These are phyloP conservation scores for Drosophila nr. perissopoda DNA, from an alignment of 2,888 invertebrate genomes.

Conservation along the genomic window DNA sequence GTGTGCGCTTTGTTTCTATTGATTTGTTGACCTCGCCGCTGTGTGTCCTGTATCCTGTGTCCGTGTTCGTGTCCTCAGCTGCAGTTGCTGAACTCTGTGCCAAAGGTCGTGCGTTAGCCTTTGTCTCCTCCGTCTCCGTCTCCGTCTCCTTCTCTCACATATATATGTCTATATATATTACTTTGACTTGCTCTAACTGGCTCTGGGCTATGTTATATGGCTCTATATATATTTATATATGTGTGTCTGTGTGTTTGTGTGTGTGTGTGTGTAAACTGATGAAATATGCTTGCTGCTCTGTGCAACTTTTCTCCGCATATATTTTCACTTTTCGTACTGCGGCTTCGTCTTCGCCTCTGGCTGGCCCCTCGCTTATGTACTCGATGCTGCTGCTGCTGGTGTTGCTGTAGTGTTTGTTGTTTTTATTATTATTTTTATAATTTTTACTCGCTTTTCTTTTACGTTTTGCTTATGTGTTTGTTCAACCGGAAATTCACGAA, in stretches of 20 bases:
- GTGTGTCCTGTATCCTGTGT: constrained; percentile 8
- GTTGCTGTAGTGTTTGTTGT: constrained; percentile 43
- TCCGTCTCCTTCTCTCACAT: constrained; percentile 13
- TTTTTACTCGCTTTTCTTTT: constrained; percentile 59
- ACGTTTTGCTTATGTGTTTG: constrained; percentile 77
- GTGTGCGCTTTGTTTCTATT: constrained; percentile 59
- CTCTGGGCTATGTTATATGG: constrained; percentile 56
- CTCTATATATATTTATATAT: constrained; percentile 26
- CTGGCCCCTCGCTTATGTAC: constrained; percentile 46
- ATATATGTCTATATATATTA: constrained; percentile 15
- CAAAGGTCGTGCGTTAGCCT: constrained; percentile 81
- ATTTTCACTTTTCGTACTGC: constrained; percentile 77
- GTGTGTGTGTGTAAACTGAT: constrained; percentile 64
- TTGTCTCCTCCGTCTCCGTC: constrained; percentile 63
- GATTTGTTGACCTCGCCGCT: constrained; percentile 66
- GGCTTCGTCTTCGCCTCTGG: constrained; percentile 45
- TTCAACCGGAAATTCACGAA: constrained; percentile 83
- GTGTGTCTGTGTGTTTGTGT: constrained; percentile 13
- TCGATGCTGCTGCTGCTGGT: constrained; percentile 43
- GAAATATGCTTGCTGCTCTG: constrained; percentile 73
- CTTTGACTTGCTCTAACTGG: constrained; percentile 47
- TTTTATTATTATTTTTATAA: constrained; percentile 68
- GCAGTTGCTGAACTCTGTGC: constrained; percentile 73
- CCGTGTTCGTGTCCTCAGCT: constrained; percentile 43
- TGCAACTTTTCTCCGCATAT: constrained; percentile 66